phyloP scores from a whole-genome alignment of 2,797 vertebrate genomes.

The Hydrophis major region DNA sequence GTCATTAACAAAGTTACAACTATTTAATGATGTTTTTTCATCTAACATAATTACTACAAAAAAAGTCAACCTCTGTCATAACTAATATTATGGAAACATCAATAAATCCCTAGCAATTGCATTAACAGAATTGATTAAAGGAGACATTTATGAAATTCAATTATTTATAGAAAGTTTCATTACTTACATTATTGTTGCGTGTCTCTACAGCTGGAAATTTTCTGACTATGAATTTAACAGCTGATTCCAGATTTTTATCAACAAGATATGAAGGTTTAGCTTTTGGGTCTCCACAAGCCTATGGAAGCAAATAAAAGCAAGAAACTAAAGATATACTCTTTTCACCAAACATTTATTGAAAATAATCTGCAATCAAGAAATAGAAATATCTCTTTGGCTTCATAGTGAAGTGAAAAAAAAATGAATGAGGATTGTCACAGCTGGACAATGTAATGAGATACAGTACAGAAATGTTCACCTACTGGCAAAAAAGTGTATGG shows the following conservation, averaged over 20 bases:
- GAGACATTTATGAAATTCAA: not conserved
- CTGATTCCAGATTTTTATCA: conserved; percentile 98
- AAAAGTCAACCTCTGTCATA: not conserved
- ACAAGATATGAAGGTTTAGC: conserved; percentile 98
- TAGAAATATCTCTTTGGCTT: conserved; percentile 67
- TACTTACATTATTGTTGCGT: conserved; percentile 96
- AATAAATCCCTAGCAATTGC: not conserved
- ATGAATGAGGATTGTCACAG: conserved; percentile 80
- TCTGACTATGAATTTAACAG: conserved; percentile 98
- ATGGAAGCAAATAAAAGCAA: conserved; percentile 66
- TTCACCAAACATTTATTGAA: conserved; percentile 45
- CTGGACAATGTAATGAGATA: conserved; percentile 80
- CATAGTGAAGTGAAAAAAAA: conserved; percentile 72
- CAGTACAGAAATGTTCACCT: conserved; percentile 80
- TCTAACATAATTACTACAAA: not conserved
- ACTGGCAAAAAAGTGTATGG: conserved; percentile 77
- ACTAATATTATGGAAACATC: not conserved
- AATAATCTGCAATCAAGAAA: conserved; percentile 69
- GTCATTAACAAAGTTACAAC: not conserved
- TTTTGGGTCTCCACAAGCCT: conserved; percentile 98
- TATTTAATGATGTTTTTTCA: not conserved
- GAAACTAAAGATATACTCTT: conserved; percentile 51
- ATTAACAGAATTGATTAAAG: not conserved
- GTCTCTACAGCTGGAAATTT: conserved; percentile 98
- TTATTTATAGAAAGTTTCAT: not conserved